These are phyloP conservation scores for Noctua janthina DNA, from an alignment of 2,888 invertebrate genomes.

Conservation along the genomic window DNA sequence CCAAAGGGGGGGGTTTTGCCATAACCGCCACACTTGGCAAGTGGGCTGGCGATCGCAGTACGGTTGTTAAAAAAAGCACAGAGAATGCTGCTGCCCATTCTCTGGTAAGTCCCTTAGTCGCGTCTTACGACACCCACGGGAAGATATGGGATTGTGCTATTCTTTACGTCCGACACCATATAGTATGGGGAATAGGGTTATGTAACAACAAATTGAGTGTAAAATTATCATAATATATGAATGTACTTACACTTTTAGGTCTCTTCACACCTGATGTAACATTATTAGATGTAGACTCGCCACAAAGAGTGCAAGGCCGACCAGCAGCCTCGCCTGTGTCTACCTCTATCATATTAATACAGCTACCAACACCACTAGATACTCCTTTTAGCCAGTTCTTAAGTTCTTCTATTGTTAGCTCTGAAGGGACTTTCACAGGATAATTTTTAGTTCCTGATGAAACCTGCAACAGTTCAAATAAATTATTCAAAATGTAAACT, in stretches of 20 bases:
- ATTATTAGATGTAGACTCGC: conserved; percentile 82
- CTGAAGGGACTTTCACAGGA: conserved; percentile 90
- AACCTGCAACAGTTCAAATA: conserved; percentile 72
- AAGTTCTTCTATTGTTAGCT: conserved; percentile 84
- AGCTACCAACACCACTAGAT: conserved; percentile 89
- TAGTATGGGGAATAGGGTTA: too few relatives aligned
- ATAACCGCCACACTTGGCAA: too few relatives aligned
- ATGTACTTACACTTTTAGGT: conserved; percentile 79
- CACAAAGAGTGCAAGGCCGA: conserved; percentile 85
- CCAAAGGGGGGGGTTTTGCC: too few relatives aligned
- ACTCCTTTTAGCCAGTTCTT: conserved; percentile 89
- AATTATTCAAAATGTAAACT: neutral
- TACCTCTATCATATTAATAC: conserved; percentile 90
- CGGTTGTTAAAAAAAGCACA: too few relatives aligned
- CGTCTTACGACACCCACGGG: too few relatives aligned
- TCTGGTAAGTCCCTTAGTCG: too few relatives aligned
- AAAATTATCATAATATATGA: neutral
- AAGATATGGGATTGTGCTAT: too few relatives aligned
- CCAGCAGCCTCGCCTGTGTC: conserved; percentile 85
- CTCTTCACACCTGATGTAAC: conserved; percentile 81
- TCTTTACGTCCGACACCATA: too few relatives aligned
- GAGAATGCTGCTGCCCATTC: too few relatives aligned
- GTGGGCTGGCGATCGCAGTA: too few relatives aligned
- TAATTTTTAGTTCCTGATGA: conserved; percentile 86
- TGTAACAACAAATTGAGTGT: neutral